These are phyloP conservation scores for Eospalax fontanierii DNA, from an alignment of 2,797 vertebrate species.

Conservation along the genomic window DNA sequence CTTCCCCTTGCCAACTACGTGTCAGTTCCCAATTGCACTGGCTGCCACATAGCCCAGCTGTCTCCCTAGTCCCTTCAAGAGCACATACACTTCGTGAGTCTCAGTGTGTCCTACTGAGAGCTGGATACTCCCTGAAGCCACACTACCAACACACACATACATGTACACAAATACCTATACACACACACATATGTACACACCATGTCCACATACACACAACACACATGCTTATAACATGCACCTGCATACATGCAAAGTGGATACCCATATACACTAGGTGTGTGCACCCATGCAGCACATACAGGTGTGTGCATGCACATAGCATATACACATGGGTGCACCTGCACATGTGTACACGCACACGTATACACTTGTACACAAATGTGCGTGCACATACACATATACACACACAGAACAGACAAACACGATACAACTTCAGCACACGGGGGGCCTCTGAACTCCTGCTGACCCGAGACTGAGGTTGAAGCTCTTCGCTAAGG, in stretches of 20 bases:
- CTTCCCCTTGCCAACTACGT: not conserved
- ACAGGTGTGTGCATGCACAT: rapidly evolving
- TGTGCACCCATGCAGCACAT: too few relatives aligned
- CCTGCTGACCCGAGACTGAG: not conserved
- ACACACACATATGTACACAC: not conserved
- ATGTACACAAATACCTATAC: not conserved
- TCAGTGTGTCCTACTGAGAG: rapidly evolving
- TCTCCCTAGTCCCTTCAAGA: not conserved
- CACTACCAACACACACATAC: too few relatives aligned
- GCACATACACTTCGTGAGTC: rapidly evolving
- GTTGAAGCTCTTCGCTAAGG: not conserved
- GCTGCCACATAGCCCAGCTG: not conserved
- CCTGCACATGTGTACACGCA: not conserved
- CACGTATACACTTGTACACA: not conserved
- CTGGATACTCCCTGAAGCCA: not conserved
- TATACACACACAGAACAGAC: not conserved
- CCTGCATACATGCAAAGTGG: not conserved
- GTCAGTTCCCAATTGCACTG: rapidly evolving
- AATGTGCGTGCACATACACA: not conserved
- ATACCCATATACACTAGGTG: too few relatives aligned
- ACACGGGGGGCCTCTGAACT: not conserved
- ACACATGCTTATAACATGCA: too few relatives aligned
- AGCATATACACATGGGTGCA: not conserved
- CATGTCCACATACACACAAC: not conserved
- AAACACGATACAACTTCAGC: not conserved